Conservation (phyloP, 1,140 invertebrate genomes). For the Armadillidium nasatum region DNA sequence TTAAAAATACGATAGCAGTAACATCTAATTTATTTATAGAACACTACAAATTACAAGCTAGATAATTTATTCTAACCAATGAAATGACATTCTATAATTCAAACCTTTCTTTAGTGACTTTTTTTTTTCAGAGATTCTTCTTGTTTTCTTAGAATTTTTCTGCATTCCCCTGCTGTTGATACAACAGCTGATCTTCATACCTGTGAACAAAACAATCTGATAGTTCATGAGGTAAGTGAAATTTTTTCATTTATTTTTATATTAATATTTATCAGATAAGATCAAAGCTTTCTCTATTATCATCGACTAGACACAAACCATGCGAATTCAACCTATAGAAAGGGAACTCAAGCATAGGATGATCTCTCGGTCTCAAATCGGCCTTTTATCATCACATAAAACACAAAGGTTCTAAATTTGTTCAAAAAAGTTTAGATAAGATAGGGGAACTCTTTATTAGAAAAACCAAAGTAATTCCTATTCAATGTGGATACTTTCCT, state of each 20-base stretch:
- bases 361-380: background rate
- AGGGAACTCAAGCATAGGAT: background rate
- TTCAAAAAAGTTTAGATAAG: too few relatives aligned
- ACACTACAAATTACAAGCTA: too few relatives aligned
- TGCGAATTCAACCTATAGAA: background rate
- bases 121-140: constrained; percentile 94
- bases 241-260: background rate
- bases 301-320: background rate
- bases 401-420: too few relatives aligned
- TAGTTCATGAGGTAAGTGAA: background rate
- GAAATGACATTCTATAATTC: too few relatives aligned
- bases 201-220: constrained; percentile 35
- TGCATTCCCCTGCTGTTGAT: constrained; percentile 87
- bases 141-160: constrained; percentile 87
- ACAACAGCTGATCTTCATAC: constrained; percentile 89
- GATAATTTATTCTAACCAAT: too few relatives aligned
- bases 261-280: background rate
- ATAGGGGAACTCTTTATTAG: too few relatives aligned
- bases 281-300: background rate
- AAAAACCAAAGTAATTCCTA: too few relatives aligned
- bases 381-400: background rate
- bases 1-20: too few relatives aligned
- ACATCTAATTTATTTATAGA: too few relatives aligned
- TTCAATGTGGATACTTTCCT: too few relatives aligned
- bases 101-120: constrained; percentile 83